A percentile compares a stretch with the other conserved stretches of the same genome.
Conservation (phyloP, 2,888 invertebrate species). For the Bedellia somnulentella region DNA sequence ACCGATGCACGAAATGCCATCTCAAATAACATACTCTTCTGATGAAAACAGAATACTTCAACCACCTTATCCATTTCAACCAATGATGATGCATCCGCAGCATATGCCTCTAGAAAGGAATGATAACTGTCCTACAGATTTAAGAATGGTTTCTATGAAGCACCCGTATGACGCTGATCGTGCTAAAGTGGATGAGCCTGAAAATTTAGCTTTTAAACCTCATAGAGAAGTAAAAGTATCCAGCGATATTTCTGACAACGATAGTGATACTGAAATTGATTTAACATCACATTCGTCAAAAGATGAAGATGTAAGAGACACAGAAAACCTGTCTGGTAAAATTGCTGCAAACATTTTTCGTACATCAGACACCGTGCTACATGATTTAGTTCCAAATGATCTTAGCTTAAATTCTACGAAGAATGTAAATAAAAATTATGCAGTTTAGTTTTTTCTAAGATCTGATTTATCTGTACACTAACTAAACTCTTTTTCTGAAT, state of each 20-base stretch:
- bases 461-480: background rate
- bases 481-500: background rate
- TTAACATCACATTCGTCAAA: constrained; percentile 50
- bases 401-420: constrained; percentile 24
- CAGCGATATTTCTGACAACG: constrained; percentile 34
- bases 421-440: constrained; percentile 6
- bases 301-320: constrained; percentile 48
- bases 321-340: constrained; percentile 38
- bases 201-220: constrained; percentile 38
- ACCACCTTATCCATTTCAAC: constrained; percentile 30
- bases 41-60: constrained; percentile 37
- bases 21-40: constrained; percentile 15
- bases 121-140: constrained; percentile 42
- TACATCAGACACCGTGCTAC: constrained; percentile 36
- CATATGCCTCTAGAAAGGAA: constrained; percentile 22
- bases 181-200: constrained; percentile 29
- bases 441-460: background rate
- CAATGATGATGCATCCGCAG: constrained; percentile 29
- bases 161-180: constrained; percentile 22
- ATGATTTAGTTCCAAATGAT: constrained; percentile 52
- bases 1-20: constrained; percentile 27
- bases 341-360: constrained; percentile 49
- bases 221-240: constrained; percentile 19
- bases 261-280: constrained; percentile 53
- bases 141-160: constrained; percentile 30